These are phyloP conservation scores for Agrochola macilenta DNA, from an alignment of 2,888 invertebrate genomes.

Conservation along the genomic window DNA sequence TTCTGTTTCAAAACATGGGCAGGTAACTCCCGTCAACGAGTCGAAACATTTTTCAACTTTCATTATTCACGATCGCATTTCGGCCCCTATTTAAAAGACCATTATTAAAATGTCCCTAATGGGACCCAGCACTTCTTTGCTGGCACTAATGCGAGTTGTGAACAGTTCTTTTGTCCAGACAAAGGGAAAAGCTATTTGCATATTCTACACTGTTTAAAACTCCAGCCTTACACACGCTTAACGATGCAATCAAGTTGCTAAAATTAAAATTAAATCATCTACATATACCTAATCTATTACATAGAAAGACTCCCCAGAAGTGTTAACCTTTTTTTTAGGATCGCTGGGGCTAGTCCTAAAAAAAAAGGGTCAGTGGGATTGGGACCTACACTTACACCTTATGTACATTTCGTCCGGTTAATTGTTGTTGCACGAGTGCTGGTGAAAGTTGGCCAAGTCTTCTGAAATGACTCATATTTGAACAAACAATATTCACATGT, in stretches of 20 bases:
- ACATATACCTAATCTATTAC: background rate
- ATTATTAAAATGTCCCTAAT: slow-evolving; percentile 77
- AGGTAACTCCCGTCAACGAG: slow-evolving; percentile 65
- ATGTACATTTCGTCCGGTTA: slow-evolving; percentile 71
- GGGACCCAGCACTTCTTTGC: slow-evolving; percentile 74
- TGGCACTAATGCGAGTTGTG: slow-evolving; percentile 79
- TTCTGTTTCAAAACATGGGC: slow-evolving; percentile 71
- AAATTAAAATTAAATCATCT: slow-evolving; percentile 53
- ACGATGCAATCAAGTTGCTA: slow-evolving; percentile 61
- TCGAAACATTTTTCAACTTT: slow-evolving; percentile 67
- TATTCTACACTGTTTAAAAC: slow-evolving; percentile 74
- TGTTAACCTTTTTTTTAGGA: slow-evolving; percentile 15
- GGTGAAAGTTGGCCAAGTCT: slow-evolving; percentile 86
- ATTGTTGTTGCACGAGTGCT: slow-evolving; percentile 81
- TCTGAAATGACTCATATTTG: slow-evolving; percentile 86
- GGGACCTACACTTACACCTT: slow-evolving; percentile 64
- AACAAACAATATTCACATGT: slow-evolving; percentile 85
- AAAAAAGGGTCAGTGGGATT: slow-evolving; percentile 71
- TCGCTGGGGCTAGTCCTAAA: slow-evolving; percentile 43
- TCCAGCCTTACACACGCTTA: slow-evolving; percentile 69
- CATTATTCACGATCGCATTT: slow-evolving; percentile 66
- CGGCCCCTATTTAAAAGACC: slow-evolving; percentile 68
- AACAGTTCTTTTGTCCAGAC: slow-evolving; percentile 79
- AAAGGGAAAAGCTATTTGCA: slow-evolving; percentile 77
- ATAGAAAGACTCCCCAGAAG: slow-evolving; percentile 7